Evolutionary conservation across 30 jellyfish, hydroid and myxozoan species (phyloP), one percentile per base, ranked within the genome.

Genomic region (Calvadosia cruxmelitensis): DNA sequence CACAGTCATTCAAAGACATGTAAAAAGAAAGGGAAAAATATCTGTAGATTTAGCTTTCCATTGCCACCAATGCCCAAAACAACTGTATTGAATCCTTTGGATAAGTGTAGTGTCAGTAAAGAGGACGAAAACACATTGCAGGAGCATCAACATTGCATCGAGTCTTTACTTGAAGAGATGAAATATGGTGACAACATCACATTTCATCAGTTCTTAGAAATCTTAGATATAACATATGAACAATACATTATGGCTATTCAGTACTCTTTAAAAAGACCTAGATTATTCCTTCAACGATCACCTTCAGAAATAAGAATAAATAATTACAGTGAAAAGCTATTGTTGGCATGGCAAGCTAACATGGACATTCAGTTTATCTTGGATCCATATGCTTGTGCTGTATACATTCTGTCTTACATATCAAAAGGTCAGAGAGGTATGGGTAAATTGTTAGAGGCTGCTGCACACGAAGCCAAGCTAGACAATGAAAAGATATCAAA

Each of bases 1-100:
- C 88, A 76, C 75, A 75, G 88, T 27, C 88, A 76, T 76, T 76
- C 88, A 0, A 76, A 76, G 53, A 42, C 88, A 3, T 76, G 88
- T 49, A 67, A 49, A 69, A 76, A 68, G 33, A 65, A 67, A 16
- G 32, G 29, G n/a, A 31, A 76, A 20, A 67, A 76, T 29, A 29
- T 49, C 12, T 76, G 88, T 57, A 66, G 88, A 28, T 67, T 67
- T 34, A 50, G 49, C 68, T 76, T 68, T 51, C 80, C 74, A 12
- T 50, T 70, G 80, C 80, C 80, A 48, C 80, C 80, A 70, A 23
- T 70, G 80, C 53, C 49, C 49, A 49, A 16, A 29, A 31, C 80
- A 13, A 50, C 50, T 52, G 50, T 70, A 13, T 70, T 70, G 53
- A 12, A 24, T 20, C 80, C 80, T 42, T 26, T 70, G 52, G 80